phyloP scores from a whole-genome alignment of 2,797 vertebrate genomes.

The Megaceryle alcyon region DNA sequence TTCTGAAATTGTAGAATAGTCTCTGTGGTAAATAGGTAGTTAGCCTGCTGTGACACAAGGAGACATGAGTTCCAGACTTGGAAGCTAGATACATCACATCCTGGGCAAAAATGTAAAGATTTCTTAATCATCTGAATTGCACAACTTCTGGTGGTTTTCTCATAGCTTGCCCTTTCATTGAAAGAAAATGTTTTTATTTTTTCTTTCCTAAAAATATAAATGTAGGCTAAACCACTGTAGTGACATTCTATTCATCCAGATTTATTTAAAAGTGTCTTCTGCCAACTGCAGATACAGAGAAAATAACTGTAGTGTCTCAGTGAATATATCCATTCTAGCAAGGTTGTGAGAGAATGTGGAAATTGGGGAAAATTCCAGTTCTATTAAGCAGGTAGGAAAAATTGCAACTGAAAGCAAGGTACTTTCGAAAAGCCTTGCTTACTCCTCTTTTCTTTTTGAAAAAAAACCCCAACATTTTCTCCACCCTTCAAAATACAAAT shows the following conservation, averaged over 20 bases:
- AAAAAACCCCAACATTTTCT: not conserved
- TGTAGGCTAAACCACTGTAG: not conserved
- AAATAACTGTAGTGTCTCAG: not conserved
- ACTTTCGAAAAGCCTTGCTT: not conserved
- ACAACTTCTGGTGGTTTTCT: constrained; percentile 30
- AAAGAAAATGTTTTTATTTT: constrained; percentile 40
- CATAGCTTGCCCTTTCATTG: constrained; percentile 28
- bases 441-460: too few species aligned
- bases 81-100: not conserved
- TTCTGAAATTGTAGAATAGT: not conserved
- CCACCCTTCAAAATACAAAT: not conserved
- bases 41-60: not conserved
- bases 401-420: not conserved
- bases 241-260: constrained; percentile 24
- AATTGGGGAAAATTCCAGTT: not conserved
- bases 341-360: not conserved
- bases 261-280: not conserved
- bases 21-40: not conserved
- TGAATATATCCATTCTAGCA: not conserved
- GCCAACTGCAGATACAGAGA: not conserved
- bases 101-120: constrained; percentile 29
- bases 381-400: not conserved
- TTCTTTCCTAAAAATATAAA: constrained; percentile 34
- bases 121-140: constrained; percentile 51
- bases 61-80: not conserved